Conservation (phyloP, 2,797 vertebrate genomes). For the Botia kubotai region DNA sequence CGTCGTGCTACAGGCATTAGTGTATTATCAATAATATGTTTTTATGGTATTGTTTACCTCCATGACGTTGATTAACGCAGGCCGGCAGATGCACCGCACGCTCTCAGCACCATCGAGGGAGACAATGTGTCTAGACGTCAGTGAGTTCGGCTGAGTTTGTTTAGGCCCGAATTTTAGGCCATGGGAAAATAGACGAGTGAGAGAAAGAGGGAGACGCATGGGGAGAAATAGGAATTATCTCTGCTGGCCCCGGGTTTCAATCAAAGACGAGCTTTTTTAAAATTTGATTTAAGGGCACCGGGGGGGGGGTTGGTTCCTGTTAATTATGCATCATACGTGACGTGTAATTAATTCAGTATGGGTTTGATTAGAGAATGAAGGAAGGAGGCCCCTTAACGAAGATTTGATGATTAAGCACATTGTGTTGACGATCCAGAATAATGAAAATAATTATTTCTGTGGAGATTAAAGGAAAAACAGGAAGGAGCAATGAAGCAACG, state of each 20-base stretch:
- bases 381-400: slow-evolving; percentile 28
- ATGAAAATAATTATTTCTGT: slow-evolving; percentile 41
- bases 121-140: slow-evolving; percentile 40
- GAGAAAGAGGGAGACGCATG: slow-evolving; percentile 8
- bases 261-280: slow-evolving; percentile 51
- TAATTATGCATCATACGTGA: slow-evolving; percentile 73
- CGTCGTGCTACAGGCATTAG: slow-evolving; percentile 20
- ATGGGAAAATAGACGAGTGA: slow-evolving; percentile 37
- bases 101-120: slow-evolving; percentile 1
- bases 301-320: slow-evolving; percentile 64
- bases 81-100: slow-evolving; percentile 7
- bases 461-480: slow-evolving; percentile 51
- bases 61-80: slow-evolving; percentile 16
- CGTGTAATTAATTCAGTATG: slow-evolving; percentile 73
- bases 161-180: slow-evolving; percentile 13
- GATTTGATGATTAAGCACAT: slow-evolving; percentile 69
- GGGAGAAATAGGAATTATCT: slow-evolving; percentile 56
- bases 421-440: slow-evolving; percentile 58
- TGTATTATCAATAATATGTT: slow-evolving; percentile 6
- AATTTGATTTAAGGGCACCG: slow-evolving; percentile 47
- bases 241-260: slow-evolving; percentile 57
- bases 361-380: slow-evolving; percentile 71
- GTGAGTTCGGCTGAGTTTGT: slow-evolving; percentile 6
- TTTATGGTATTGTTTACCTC: slow-evolving; percentile 31
- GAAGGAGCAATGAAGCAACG: slow-evolving; percentile 3